Conservation (phyloP, 2,888 invertebrate species). For the Malthinus seriepunctatus region DNA sequence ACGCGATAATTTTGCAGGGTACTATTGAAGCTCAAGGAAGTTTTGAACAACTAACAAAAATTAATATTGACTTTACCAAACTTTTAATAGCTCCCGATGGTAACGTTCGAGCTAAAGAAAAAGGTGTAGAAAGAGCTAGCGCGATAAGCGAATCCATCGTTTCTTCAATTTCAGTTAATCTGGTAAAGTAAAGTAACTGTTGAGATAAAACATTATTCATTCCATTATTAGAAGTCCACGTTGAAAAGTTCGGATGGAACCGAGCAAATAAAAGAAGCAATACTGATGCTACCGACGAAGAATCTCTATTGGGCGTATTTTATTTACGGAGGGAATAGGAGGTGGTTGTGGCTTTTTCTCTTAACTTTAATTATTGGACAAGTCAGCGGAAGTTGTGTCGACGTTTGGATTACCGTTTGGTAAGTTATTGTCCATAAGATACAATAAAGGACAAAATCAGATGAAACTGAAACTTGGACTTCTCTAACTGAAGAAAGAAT, state of each 20-base stretch:
- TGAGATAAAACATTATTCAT: no score
- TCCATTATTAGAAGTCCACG: no score
- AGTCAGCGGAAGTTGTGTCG: constrained; percentile 28
- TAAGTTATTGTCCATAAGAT: background rate
- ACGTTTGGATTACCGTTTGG: constrained; percentile 30
- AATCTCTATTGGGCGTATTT: no score
- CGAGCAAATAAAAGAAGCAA: no score
- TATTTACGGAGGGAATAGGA: constrained; percentile 14
- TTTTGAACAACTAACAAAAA: constrained; percentile 60
- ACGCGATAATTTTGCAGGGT: constrained; percentile 53
- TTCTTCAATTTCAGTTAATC: background rate
- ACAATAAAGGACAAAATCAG: no score
- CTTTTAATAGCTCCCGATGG: constrained; percentile 39
- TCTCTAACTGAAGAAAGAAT: no score
- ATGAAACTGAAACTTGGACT: no score
- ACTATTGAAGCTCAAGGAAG: constrained; percentile 62
- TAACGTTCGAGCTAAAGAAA: constrained; percentile 11
- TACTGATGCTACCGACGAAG: no score
- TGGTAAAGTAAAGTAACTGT: constrained; percentile 16
- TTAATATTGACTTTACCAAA: constrained; percentile 66
- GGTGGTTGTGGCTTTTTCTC: constrained; percentile 18
- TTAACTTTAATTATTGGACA: constrained; percentile 25
- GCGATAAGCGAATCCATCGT: no score
- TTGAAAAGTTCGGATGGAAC: no score
- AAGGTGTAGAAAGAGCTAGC: background rate